phyloP scores from a whole-genome alignment of 2,888 invertebrate genomes.

The Xestobium rufovillosum region DNA sequence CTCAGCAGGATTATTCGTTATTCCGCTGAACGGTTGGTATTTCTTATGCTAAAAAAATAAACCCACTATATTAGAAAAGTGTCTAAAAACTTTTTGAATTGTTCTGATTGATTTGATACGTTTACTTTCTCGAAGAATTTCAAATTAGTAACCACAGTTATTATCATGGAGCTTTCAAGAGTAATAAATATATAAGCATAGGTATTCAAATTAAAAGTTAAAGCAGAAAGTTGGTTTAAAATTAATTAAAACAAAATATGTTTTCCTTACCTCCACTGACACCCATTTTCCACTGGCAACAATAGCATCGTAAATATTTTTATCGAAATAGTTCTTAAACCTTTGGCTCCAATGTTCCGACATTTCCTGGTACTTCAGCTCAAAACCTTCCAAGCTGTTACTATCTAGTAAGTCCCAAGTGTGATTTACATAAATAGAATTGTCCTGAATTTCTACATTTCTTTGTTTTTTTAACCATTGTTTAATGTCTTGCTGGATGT shows the following conservation, averaged over 20 bases:
- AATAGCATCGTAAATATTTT: constrained; percentile 7
- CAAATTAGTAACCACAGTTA: too few species aligned
- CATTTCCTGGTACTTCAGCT: constrained; percentile 8
- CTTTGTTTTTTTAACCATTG: constrained; percentile 8
- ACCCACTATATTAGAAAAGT: too few species aligned
- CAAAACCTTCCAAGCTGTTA: constrained; percentile 6
- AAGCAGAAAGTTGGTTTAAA: too few species aligned
- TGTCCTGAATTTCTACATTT: constrained; percentile 4
- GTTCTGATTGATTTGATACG: too few species aligned
- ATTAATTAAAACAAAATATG: too few species aligned
- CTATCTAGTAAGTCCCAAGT: constrained; percentile 11
- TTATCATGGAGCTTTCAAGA: too few species aligned
- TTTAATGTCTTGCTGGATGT: constrained; percentile 9
- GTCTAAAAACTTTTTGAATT: too few species aligned
- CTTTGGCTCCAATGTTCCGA: constrained; percentile 4
- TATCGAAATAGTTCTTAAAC: constrained; percentile 14
- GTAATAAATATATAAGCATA: too few species aligned
- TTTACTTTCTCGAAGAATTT: too few species aligned
- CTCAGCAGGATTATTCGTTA: constrained; percentile 13
- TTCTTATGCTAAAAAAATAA: constrained; percentile 1
- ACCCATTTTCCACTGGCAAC: constrained; percentile 6
- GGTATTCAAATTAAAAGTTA: too few species aligned
- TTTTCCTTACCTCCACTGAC: not conserved
- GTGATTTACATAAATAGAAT: constrained; percentile 8
- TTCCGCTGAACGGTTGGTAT: constrained; percentile 10